Evolutionary conservation across 2,113 vertebrate genomes (phyloP), one percentile per base, ranked within the genome.

Genomic region (Tragulus kanchil): DNA sequence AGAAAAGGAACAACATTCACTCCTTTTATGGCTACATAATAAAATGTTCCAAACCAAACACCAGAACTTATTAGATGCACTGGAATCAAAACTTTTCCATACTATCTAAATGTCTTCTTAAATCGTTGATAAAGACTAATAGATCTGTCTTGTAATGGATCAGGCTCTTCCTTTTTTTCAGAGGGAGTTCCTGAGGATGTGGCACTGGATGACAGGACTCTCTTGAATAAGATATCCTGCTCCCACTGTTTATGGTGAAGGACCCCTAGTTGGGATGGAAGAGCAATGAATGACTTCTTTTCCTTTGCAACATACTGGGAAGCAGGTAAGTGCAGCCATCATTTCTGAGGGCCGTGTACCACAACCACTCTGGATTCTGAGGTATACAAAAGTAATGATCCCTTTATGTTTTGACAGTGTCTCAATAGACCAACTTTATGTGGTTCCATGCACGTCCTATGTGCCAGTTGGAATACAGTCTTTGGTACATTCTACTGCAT

Each of bases 71-170:
- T 11, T 83, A 99, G 98, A 96, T 99, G 99, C 21, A 99, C 99
- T 5, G 99, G 99, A 97, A 99, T 99, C 99, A 99, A 98, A 94
- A 99, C 99, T 98, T 99, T 99, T 89, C 99, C 99, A 62, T 99
- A 99, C 89, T 99, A 99, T 97, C 99, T 99, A 97, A 99, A 99
- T 85, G 99, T 99, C 94, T 95, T 99, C 98, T 99, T 99, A 98
- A 99, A 99, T 96, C 99, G 99, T 96, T 99, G 99, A 92, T 98
- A 98, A 0, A 99, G 99, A 78, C 99, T 98, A 65, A 99, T 99
- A 94, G 99, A 99, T 94, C 98, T 99, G 97, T 99, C 99, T 98
- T 99, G 99, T 95, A 99, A 98, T 4, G 99, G 99, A 98, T 99
- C 99, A 11, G 98, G 52, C 50, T 99, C 99, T 91, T 89, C 93